phyloP scores from a whole-genome alignment of 2,888 invertebrate species.

The Beris chalybata region DNA sequence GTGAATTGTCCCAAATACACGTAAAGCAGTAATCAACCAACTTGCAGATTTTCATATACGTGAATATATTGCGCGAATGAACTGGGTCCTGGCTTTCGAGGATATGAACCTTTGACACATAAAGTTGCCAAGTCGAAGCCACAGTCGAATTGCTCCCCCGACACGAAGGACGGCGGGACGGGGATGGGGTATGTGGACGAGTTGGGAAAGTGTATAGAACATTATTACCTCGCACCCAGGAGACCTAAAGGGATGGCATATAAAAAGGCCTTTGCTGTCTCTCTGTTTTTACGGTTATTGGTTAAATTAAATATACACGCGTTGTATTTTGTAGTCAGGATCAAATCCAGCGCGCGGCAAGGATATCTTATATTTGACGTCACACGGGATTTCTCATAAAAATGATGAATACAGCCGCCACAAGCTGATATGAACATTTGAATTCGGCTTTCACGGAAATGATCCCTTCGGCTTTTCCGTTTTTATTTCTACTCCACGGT shows the following conservation, averaged over 20 bases:
- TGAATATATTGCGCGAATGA: too few species aligned
- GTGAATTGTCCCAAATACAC: slow-evolving; percentile 26
- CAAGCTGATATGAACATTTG: slow-evolving; percentile 36
- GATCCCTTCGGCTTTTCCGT: too few species aligned
- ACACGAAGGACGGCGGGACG: slow-evolving; percentile 6
- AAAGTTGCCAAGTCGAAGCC: slow-evolving; percentile 32
- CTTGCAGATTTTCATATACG: slow-evolving; percentile 18
- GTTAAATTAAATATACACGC: slow-evolving; percentile 39
- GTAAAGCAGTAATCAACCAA: slow-evolving; percentile 18
- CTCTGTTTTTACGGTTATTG: slow-evolving; percentile 37
- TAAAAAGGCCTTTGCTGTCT: slow-evolving; percentile 34
- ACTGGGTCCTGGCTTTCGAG: too few species aligned
- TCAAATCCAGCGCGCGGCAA: slow-evolving; percentile 13
- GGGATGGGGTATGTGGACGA: slow-evolving; percentile 16
- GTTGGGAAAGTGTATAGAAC: slow-evolving; percentile 13
- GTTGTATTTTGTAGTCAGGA: not conserved
- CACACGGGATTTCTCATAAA: slow-evolving; percentile 34
- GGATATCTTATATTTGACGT: slow-evolving; percentile 6
- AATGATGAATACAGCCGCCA: slow-evolving; percentile 30
- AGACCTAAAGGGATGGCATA: slow-evolving; percentile 24
- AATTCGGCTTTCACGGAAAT: slow-evolving; percentile 4
- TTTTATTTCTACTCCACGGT: too few species aligned
- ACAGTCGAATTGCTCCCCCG: slow-evolving; percentile 27
- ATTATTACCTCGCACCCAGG: slow-evolving; percentile 26
- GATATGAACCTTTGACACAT: slow-evolving; percentile 14